phyloP scores from a whole-genome alignment of 2,113 vertebrate genomes.

The Callopanchax toddi region DNA sequence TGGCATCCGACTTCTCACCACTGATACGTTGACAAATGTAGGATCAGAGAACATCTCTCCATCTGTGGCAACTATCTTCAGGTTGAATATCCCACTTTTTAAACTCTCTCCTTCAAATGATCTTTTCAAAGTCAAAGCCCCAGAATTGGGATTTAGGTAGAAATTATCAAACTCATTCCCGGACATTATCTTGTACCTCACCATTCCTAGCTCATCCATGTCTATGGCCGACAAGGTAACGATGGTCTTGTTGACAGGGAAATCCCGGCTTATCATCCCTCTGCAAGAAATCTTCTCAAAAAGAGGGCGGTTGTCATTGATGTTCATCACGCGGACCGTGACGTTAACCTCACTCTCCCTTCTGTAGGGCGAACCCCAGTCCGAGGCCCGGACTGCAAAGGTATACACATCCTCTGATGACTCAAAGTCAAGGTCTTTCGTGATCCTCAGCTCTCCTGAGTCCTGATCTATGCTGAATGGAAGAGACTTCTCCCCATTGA shows the following conservation, averaged over 20 bases:
- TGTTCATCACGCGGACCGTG: slow-evolving; percentile 88
- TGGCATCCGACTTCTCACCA: slow-evolving; percentile 87
- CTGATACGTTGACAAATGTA: slow-evolving; percentile 92
- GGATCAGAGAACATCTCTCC: slow-evolving; percentile 91
- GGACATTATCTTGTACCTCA: slow-evolving; percentile 90
- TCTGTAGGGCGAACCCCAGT: slow-evolving; percentile 96
- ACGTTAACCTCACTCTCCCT: slow-evolving; percentile 94
- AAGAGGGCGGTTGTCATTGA: slow-evolving; percentile 94
- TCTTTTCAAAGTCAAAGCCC: slow-evolving; percentile 88
- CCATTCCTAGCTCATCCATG: slow-evolving; percentile 90
- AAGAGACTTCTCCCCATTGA: slow-evolving; percentile 84
- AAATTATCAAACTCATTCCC: slow-evolving; percentile 95
- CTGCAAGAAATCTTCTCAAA: slow-evolving; percentile 94
- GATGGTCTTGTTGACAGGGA: slow-evolving; percentile 88
- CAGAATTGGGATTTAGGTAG: slow-evolving; percentile 90
- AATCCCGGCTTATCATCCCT: slow-evolving; percentile 90
- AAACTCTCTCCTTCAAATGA: slow-evolving; percentile 83
- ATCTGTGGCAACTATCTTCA: slow-evolving; percentile 91
- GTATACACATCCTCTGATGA: slow-evolving; percentile 89
- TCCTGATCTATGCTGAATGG: slow-evolving; percentile 92
- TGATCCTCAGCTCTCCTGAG: slow-evolving; percentile 89
- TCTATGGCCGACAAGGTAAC: slow-evolving; percentile 94
- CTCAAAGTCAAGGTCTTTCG: slow-evolving; percentile 92
- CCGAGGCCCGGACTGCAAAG: slow-evolving; percentile 91
- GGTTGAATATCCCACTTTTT: slow-evolving; percentile 86